Evolutionary conservation across 1,140 invertebrate genomes (phyloP), one percentile per base, ranked within the genome.

Genomic region (Brachionus rubens): DNA sequence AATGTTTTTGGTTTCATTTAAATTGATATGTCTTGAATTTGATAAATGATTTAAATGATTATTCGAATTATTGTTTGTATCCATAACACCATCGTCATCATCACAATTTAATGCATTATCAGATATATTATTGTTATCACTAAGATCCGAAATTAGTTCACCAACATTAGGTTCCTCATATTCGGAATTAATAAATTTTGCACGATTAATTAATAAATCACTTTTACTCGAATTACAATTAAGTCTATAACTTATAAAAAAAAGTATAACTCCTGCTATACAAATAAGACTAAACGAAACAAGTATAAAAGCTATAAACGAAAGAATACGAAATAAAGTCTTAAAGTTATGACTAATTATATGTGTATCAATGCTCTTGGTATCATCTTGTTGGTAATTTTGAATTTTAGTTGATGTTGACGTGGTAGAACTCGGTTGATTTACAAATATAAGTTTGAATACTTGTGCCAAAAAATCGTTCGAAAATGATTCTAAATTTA

Each of bases 231-330:
- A 41, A 24, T 43, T 65, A 24, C 24, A 65, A 10, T 24, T 28
- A 65, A 65, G 43, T 24, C 43, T 65, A 7, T 65, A 21, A 24
- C 19, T 43, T 24, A 65, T 21, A 43, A 65, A 24, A 43, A 41
- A 65, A 14, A 65, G 43, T 24, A 65, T 10, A 40, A 65, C 12
- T n/a, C 16, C 59, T 43, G 43, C n/a, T 43, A 65, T 12, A 24
- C 59, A 43, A 14, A 65, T 65, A 12, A 41, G 43, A 65, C 59
- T 65, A 65, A 65, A 65, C 41, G 19, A 65, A 14, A 65, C 59
- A 24, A 65, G 26, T 43, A 65, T 65, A 65, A 65, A 65, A 24
- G 59, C 59, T 4, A 65, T 65, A 26, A 65, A 65, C 9, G 59
- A 65, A 12, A 65, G 3, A 12, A 65, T 65, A 43, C 36, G 36